These are phyloP conservation scores for Gastracanthus pulcherrimus DNA, from an alignment of 2,888 invertebrate species.

Conservation along the genomic window DNA sequence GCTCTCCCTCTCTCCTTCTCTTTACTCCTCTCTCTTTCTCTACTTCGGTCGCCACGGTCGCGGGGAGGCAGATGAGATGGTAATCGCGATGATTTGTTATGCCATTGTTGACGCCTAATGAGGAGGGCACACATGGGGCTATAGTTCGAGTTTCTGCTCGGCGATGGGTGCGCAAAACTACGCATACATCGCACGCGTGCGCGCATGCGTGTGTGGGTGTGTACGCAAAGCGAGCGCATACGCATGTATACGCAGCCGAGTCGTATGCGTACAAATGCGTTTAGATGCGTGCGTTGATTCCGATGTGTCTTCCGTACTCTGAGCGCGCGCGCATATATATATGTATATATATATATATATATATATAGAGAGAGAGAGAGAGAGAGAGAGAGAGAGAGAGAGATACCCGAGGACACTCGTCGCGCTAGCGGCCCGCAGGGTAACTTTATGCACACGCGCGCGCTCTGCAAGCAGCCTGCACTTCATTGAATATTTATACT, in stretches of 20 bases:
- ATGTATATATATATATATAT: neutral
- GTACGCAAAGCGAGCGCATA: neutral
- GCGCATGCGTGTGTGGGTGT: neutral
- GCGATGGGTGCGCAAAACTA: too few relatives aligned
- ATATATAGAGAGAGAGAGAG: neutral
- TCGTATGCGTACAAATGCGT: conserved; percentile 1
- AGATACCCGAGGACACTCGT: conserved; percentile 4
- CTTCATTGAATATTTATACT: conserved; percentile 52
- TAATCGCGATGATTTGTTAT: conserved; percentile 71
- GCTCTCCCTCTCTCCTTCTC: neutral
- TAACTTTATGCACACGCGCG: neutral
- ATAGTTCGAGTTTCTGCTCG: too few relatives aligned
- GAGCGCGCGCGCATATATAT: neutral
- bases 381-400: neutral
- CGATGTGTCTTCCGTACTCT: neutral
- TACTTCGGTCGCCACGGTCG: conserved; percentile 48
- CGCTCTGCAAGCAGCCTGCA: neutral
- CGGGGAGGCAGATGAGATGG: conserved; percentile 65
- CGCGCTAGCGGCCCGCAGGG: neutral
- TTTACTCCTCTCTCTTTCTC: neutral
- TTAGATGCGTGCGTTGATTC: conserved; percentile 22
- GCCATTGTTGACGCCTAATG: conserved; percentile 71
- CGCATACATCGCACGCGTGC: neutral
- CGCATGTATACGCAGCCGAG: neutral
- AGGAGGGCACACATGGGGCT: conserved; percentile 62